phyloP scores from a whole-genome alignment of 2,113 vertebrate species.

The Eulemur rufifrons region DNA sequence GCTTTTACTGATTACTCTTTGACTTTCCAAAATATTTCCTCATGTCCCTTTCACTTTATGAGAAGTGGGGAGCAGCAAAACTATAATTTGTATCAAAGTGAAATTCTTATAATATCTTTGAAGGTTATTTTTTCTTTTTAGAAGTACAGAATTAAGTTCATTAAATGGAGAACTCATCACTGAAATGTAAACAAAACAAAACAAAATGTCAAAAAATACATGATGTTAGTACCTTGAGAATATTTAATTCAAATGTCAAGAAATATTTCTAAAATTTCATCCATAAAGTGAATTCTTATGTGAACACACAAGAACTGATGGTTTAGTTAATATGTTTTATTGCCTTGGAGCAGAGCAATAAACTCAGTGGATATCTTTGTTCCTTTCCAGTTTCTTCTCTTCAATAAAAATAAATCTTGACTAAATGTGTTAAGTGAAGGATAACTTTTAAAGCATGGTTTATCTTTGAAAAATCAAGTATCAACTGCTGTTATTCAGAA shows the following conservation, averaged over 20 bases:
- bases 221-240: neutral
- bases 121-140: neutral
- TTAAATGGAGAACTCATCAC: neutral
- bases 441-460: conserved; percentile 26
- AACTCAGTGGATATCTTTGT: neutral
- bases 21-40: neutral
- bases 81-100: neutral
- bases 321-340: conserved; percentile 41
- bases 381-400: conserved; percentile 26
- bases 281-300: neutral
- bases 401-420: conserved; percentile 52
- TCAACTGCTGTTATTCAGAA: neutral
- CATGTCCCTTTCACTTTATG: neutral
- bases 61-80: neutral
- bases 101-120: neutral
- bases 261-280: neutral
- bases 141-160: neutral
- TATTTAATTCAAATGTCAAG: neutral
- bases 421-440: conserved; percentile 4
- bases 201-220: neutral
- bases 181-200: neutral
- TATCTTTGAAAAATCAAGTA: conserved; percentile 39
- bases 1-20: neutral
- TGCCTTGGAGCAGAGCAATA: neutral
- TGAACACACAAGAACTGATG: neutral